Evolutionary conservation across 2,888 invertebrate genomes (phyloP), one percentile per base, ranked within the genome.

Genomic region (Trilocha varians): DNA sequence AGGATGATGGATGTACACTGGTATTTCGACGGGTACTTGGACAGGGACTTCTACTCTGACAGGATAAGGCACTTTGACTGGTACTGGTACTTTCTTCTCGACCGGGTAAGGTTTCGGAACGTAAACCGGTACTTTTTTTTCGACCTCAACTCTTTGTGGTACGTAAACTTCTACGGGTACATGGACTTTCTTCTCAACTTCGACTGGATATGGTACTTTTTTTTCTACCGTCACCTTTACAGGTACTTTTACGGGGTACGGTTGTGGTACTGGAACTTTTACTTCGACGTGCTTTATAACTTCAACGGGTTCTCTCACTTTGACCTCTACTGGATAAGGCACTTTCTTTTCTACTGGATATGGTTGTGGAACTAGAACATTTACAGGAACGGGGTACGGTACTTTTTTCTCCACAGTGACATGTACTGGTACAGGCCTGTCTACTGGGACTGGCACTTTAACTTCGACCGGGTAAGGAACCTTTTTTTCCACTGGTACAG

Each of bases 341-440:
- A 89, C 85, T 61, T 77, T 85, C n/a, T 82, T 80, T 61, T 88
- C 88, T 40, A 88, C 87, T 0, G 88, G 84, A 42, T 83, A 82
- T 3, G 84, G 83, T 49, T 80, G 78, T 3, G 86, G 86, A 16
- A 87, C 77, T 39, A 73, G 55, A 17, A 86, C 73, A 59, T 67
- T 82, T 16, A 79, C 75, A 1, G 83, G 82, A 1, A 83, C 79
- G 2, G 80, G 77, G 46, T 77, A 77, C n/a, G 76, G 78, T 4
- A 80, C 77, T 52, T 57, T 59, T 48, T 80, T 71, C 60, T 88
- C 88, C 1, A 87, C 74, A 1, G 66, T 57, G 5, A 80, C 73
- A 2, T 67, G 75, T 6, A 77, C 73, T 2, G 79, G 79, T 8
- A 78, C 72, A n/a, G 63, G 82, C 51, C 74, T 75, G 43, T 84